Evolutionary conservation across 1,140 invertebrate species (phyloP), one percentile per base, ranked within the genome.

Genomic region (Drosophila busckii): DNA sequence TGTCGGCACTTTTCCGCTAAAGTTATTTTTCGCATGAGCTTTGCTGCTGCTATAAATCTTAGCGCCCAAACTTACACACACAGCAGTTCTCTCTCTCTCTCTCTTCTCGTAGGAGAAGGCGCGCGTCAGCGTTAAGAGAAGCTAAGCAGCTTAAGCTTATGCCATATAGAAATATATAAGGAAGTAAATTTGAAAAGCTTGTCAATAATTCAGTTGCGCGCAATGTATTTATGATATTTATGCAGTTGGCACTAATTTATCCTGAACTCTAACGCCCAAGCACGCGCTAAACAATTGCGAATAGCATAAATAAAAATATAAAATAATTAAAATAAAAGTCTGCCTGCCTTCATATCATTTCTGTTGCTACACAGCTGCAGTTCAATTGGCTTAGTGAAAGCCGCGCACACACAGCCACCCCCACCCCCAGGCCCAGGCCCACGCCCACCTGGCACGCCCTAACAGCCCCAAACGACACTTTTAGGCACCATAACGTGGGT

Each of bases 1-100:
- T 78, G 58, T 80, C 73, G 68, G 75, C 73, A 80, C 73, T 78
- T 78, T 78, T 78, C 73, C 73, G 73, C 73, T 60, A 80, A 78
- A 80, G 73, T 80, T 80, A 78, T 78, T 78, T n/a, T 80, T 78
- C 63, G 68, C 68, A 55, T 64, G 73, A 73, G 73, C 63, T 80
- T 60, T 53, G 62, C 49, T 38, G 42, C 40, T 50, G 68, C 73
- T 68, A 78, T 78, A 78, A 78, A 78, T 78, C 73, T 78, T 78
- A 12, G 44, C 38, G 50, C 50, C 20, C 12, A 62, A 61, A 32
- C 31, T 62, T 49, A n/a, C n/a, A n/a, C n/a, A n/a, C n/a, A n/a
- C n/a, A n/a, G n/a, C n/a, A n/a, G n/a, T n/a, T n/a, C n/a, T n/a
- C n/a, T n/a, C n/a, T n/a, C n/a, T n/a, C n/a, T n/a, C n/a, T n/a